Conservation (phyloP, 2,797 vertebrate species). For the Rousettus madagascariensis region DNA sequence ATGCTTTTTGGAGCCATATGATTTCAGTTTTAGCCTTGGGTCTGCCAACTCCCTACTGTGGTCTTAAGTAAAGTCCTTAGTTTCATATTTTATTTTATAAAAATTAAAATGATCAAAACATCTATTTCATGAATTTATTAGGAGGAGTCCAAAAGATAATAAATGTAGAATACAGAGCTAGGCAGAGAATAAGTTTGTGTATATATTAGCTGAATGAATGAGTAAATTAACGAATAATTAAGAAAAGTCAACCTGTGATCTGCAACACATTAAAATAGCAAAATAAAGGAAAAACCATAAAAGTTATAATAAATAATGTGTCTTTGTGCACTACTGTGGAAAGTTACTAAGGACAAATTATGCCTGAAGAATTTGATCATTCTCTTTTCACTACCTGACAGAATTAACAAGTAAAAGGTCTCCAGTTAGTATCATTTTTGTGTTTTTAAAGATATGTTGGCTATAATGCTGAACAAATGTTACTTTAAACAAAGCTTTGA, state of each 20-base stretch:
- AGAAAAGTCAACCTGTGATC: neutral
- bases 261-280: neutral
- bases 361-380: neutral
- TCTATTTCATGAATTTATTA: neutral
- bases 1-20: neutral
- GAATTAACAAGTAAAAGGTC: neutral
- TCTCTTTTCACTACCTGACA: neutral
- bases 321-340: neutral
- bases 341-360: conserved; percentile 22
- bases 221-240: neutral
- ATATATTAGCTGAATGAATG: neutral
- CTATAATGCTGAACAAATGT: neutral
- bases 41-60: neutral
- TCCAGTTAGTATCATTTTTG: neutral
- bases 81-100: neutral
- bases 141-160: neutral
- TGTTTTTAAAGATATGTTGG: neutral
- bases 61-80: neutral
- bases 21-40: neutral
- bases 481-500: neutral
- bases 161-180: neutral
- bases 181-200: neutral
- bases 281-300: neutral
- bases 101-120: neutral
- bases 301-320: neutral